These are phyloP conservation scores for Drosophila elegans DNA, from an alignment of 1,140 invertebrate species.

Conservation along the genomic window DNA sequence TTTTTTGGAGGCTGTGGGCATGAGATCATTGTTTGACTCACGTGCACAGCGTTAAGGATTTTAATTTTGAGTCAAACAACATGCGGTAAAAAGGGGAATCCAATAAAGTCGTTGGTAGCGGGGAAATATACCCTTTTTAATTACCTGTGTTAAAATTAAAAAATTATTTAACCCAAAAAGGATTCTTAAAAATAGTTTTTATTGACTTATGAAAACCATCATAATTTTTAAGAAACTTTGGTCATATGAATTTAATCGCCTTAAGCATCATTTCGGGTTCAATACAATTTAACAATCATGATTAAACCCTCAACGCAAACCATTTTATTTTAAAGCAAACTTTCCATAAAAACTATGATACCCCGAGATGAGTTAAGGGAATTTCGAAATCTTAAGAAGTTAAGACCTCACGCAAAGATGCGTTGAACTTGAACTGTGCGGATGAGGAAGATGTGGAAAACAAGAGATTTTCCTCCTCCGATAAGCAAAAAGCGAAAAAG, in stretches of 20 bases:
- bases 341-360: neutral
- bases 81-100: neutral
- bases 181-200: no score
- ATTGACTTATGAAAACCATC: no score
- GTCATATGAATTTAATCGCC: no score
- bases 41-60: constrained; percentile 39
- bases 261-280: no score
- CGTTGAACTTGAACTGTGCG: constrained; percentile 61
- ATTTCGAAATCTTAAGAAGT: neutral
- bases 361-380: neutral
- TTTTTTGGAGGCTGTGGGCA: constrained; percentile 1
- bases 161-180: no score
- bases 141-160: neutral
- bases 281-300: no score
- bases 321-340: neutral
- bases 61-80: constrained; percentile 35
- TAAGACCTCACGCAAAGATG: constrained; percentile 34
- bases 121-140: neutral
- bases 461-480: constrained; percentile 30
- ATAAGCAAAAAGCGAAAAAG: constrained; percentile 31
- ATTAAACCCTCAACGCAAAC: no score
- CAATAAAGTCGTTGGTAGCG: no score
- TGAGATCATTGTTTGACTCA: constrained; percentile 43
- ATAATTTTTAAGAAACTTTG: no score
- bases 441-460: neutral